A percentile compares a stretch with the other conserved stretches of the same genome.
These are phyloP conservation scores for Heliconius sara DNA, from an alignment of 2,888 invertebrate genomes.

Conservation along the genomic window DNA sequence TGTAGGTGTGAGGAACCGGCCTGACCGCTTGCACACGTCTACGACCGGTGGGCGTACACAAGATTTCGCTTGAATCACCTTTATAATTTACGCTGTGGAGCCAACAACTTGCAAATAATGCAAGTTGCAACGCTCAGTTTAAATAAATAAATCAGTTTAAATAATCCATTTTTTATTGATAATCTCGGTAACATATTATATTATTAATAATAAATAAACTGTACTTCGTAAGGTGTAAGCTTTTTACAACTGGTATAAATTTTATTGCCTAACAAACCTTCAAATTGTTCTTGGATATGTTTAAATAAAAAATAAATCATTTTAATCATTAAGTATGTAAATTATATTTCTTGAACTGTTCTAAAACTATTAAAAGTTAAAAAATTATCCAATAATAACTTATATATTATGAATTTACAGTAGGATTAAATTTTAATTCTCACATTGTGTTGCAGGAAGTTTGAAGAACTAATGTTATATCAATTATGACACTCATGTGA, in stretches of 20 bases:
- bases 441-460: conserved; percentile 42
- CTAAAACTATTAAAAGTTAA: neutral
- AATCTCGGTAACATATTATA: too few species aligned
- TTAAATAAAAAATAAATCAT: neutral
- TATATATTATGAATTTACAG: neutral
- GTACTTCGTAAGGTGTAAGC: neutral
- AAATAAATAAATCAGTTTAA: too few species aligned
- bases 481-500: conserved; percentile 49
- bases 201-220: neutral
- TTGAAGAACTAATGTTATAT: conserved; percentile 43
- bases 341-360: neutral
- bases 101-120: neutral
- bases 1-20: conserved; percentile 75
- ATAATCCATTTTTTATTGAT: too few species aligned
- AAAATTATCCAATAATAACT: too few species aligned
- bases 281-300: neutral
- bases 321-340: neutral
- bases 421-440: neutral
- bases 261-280: conserved; percentile 16
- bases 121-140: neutral
- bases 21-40: conserved; percentile 55
- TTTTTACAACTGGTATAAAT: neutral
- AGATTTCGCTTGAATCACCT: conserved; percentile 49
- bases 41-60: conserved; percentile 51
- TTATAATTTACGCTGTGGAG: conserved; percentile 30